Evolutionary conservation across 2,888 invertebrate genomes (phyloP), one percentile per base, ranked within the genome.

Genomic region (Trichogramma dendrolimi): DNA sequence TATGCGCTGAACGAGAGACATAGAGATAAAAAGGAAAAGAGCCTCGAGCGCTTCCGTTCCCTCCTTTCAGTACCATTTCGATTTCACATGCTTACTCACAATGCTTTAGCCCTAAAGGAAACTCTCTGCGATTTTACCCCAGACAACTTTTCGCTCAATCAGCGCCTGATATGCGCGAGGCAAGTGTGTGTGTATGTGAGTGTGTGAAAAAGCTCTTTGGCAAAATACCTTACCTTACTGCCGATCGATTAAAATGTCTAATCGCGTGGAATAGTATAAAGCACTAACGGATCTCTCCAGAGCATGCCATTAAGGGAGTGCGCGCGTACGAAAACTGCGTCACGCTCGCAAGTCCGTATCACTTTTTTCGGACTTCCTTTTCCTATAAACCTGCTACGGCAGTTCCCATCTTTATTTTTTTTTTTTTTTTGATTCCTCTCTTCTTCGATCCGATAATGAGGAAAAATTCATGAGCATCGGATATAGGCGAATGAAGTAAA

Each of bases 391-490:
- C 27, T 27, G 27, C 27, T 27, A 27, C 1, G 27, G 27, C 27
- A 27, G 27, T 27, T 27, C 3, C 55, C 11, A 42, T 49, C 60
- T 44, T 10, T 49, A 52, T 49, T 51, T 40, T 52, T 38, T 14
- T 47, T 27, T 14, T 39, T 50, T 8, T 6, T 49, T 41, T 5
- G 4, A 5, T 5, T 10, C n/a, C 57, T 27, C 10, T 2, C 51
- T 46, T 14, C 41, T 11, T 55, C 39, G 27, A 49, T 14, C 53
- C 48, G 46, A 47, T 53, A 48, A 44, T 27, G 60, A 51, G 52
- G 55, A 64, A 66, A 69, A 67, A 72, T 73, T 72, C 70, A 72
- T 71, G 72, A 68, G 67, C 62, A 67, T 69, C 72, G 72, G 73
- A 72, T 71, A 71, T 67, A 63, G 68, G 62, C 51, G 42, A 47